Conservation (phyloP, 92 coral and sea anemone species). For the Epizoanthus ramosus region DNA sequence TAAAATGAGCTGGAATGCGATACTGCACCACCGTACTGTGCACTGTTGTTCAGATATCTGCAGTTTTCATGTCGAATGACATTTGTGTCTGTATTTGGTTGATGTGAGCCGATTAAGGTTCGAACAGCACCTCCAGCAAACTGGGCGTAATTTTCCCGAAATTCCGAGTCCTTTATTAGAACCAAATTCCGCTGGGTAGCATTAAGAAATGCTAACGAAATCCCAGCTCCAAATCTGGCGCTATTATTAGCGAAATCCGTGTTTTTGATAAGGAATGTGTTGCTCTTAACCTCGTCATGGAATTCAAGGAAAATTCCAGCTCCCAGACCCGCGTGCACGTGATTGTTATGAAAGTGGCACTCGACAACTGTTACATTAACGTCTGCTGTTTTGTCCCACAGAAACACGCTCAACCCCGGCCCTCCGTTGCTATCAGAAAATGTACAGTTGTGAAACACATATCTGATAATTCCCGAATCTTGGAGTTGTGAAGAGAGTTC, state of each 20-base stretch:
- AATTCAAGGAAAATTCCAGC: too few species aligned
- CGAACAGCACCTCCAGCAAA: slow-evolving; percentile 83
- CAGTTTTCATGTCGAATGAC: slow-evolving; percentile 46
- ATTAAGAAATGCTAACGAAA: slow-evolving; percentile 66
- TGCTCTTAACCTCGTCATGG: too few species aligned
- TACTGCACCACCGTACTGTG: slow-evolving; percentile 78
- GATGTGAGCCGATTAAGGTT: slow-evolving; percentile 51
- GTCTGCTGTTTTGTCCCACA: slow-evolving; percentile 54
- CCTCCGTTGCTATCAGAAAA: slow-evolving; percentile 81
- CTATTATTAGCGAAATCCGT: slow-evolving; percentile 47
- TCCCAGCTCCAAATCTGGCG: slow-evolving; percentile 84
- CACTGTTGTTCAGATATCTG: slow-evolving; percentile 59
- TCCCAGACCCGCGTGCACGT: too few species aligned
- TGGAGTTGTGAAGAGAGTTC: slow-evolving; percentile 57
- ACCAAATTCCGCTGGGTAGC: slow-evolving; percentile 54
- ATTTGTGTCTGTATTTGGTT: slow-evolving; percentile 31
- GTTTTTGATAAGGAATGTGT: slow-evolving; percentile 24
- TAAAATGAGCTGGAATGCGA: slow-evolving; percentile 69
- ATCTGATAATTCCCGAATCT: slow-evolving; percentile 47
- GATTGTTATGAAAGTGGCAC: too few species aligned
- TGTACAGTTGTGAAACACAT: slow-evolving; percentile 64
- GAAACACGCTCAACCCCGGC: slow-evolving; percentile 70
- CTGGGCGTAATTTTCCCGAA: slow-evolving; percentile 50
- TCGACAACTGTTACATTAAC: too few species aligned
- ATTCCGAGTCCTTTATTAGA: slow-evolving; percentile 39